Conservation (phyloP, 92 coral and sea anemone genomes). For the Phenganax subtilis region DNA sequence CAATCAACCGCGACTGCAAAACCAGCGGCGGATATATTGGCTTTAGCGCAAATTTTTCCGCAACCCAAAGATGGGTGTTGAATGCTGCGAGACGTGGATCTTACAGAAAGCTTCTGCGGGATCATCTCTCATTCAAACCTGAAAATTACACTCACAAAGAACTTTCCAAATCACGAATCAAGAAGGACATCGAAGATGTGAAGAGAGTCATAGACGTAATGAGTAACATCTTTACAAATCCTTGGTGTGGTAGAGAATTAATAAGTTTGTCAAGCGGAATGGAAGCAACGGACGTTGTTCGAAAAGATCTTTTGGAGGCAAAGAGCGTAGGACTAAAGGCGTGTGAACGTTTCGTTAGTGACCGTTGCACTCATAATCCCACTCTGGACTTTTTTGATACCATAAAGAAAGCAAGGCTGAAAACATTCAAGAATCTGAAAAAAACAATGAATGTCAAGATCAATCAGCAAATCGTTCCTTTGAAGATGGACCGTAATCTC, state of each 20-base stretch:
- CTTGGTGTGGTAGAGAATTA: background rate
- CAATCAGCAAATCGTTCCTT: background rate
- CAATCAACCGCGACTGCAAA: slow-evolving; percentile 57
- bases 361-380: background rate
- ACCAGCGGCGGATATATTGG: slow-evolving; percentile 54
- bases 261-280: slow-evolving; percentile 6
- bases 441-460: background rate
- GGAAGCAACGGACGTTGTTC: background rate
- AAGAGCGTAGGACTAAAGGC: background rate
- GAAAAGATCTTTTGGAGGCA: background rate
- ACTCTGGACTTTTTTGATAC: background rate
- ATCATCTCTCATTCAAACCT: background rate
- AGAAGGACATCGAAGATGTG: slow-evolving; percentile 13
- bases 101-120: slow-evolving; percentile 4
- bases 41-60: slow-evolving; percentile 46
- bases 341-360: background rate
- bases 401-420: background rate
- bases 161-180: background rate
- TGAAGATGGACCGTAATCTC: background rate
- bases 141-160: slow-evolving; percentile 15
- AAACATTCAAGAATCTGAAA: background rate
- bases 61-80: no score
- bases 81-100: no score
- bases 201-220: slow-evolving; percentile 2
- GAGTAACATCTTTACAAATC: background rate